Evolutionary conservation across 1,140 invertebrate species (phyloP), one percentile per base, ranked within the genome.

Genomic region (Euwallacea similis): DNA sequence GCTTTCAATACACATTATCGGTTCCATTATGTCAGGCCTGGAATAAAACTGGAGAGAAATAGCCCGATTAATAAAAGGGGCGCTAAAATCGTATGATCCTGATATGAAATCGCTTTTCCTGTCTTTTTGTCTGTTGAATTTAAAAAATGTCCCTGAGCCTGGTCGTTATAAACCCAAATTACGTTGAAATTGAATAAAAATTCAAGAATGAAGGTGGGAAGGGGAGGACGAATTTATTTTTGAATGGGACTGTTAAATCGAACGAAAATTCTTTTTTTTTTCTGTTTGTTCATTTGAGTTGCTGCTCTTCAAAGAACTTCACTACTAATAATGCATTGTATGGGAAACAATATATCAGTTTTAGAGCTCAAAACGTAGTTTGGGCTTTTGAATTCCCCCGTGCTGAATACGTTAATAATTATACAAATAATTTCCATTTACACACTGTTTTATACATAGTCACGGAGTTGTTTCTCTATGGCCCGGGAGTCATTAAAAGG

Each of bases 131-230:
- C 46, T 50, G 13, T 13, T 10, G 6, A 13, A 50, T 50, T 50
- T 13, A 50, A 50, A 50, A 50, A 50, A 50, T 11, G 46, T 10
- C 46, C 46, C 46, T 10, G 13, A 50, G 21, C 21, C 46, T 50
- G 46, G 13, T 50, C 46, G 46, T 50, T 50, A 50, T 10, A 6
- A 13, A 50, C 9, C 9, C 46, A 50, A 50, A 50, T 50, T 50
- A 50, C 46, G 46, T 50, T 50, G 46, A 50, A 50, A 50, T 50
- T 50, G 46, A 50, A 50, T 50, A 50, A 50, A 50, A 50, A 50
- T 50, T 13, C 13, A 50, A 13, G 13, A 11, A 50, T 50, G 46
- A 7, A 2, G 46, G 2, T 10, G 13, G 6, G 13, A 13, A 50
- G 2, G 46, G 9, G 46, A 50, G 13, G 13, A 13, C 6, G 46